These are phyloP conservation scores for Coelopa pilipes DNA, from an alignment of 2,888 invertebrate species.

Conservation along the genomic window DNA sequence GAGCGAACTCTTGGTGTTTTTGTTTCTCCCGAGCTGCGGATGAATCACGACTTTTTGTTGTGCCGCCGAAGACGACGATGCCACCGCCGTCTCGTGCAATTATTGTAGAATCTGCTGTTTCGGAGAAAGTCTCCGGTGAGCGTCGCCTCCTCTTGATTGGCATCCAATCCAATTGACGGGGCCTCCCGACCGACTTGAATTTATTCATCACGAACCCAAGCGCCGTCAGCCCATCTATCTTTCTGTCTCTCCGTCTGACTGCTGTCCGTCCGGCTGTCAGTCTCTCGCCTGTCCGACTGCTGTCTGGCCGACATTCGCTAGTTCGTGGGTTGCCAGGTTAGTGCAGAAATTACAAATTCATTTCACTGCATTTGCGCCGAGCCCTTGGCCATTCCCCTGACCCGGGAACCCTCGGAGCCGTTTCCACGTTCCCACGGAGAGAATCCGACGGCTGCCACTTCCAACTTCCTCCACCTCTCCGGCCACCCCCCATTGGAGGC, in stretches of 20 bases:
- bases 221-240: conserved; percentile 21
- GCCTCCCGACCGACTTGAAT: background rate
- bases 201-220: conserved; percentile 3
- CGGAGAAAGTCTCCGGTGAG: conserved; percentile 16
- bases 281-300: conserved; percentile 12
- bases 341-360: background rate
- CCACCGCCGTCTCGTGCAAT: background rate
- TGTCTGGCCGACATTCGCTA: background rate
- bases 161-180: background rate
- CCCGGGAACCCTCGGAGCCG: background rate
- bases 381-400: no score
- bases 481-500: background rate
- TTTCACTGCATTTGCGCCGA: background rate
- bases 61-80: background rate
- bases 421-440: background rate
- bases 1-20: background rate
- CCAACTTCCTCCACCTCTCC: no score
- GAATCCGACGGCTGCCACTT: no score
- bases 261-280: background rate
- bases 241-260: no score
- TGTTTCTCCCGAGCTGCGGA: background rate
- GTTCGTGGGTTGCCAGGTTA: background rate
- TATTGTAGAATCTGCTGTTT: background rate
- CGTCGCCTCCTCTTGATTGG: background rate
- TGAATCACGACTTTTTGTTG: background rate